Conservation (phyloP, 2,797 vertebrate genomes). For the Ispidina lecontei region DNA sequence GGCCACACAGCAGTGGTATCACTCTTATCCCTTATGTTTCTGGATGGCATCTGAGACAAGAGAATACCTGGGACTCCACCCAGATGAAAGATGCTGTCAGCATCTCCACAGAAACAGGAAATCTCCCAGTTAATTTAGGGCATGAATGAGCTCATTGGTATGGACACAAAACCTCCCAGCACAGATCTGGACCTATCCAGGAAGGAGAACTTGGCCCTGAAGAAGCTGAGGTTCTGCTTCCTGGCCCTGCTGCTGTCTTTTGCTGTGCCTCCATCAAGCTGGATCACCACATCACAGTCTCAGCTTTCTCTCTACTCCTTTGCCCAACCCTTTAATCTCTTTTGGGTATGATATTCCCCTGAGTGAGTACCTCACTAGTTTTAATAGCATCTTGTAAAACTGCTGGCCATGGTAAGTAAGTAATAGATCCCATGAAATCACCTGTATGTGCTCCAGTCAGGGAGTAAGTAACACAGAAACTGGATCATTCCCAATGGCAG, state of each 20-base stretch:
- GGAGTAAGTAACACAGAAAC: not conserved
- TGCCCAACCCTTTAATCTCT: not conserved
- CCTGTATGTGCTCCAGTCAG: not conserved
- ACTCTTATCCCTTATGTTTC: not conserved
- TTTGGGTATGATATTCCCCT: not conserved
- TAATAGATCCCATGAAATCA: not conserved
- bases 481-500: accelerated
- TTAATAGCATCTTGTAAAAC: not conserved
- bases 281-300: not conserved
- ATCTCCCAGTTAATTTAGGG: not conserved
- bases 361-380: not conserved
- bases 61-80: conserved; percentile 27
- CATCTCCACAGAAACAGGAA: not conserved
- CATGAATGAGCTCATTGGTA: not conserved
- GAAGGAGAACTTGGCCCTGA: not conserved
- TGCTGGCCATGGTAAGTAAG: not conserved
- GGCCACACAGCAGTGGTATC: conserved; percentile 26
- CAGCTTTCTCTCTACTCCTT: not conserved
- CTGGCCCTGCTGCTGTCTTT: not conserved
- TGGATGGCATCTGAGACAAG: conserved; percentile 18
- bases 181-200: not conserved
- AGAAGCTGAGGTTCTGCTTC: not conserved
- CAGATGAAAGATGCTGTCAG: not conserved
- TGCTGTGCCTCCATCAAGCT: not conserved
- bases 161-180: not conserved